Conservation (phyloP, 2,113 vertebrate genomes). For the western clawed frog (Xenopus tropicalis) region UCB_Xtro_10.0 CM004449.2:20130001-20130500, state of each 20-base stretch:
- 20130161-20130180: conserved; percentile 36
- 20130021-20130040: conserved; percentile 33
- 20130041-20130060: neutral
- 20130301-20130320: too few species aligned
- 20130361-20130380: too few species aligned
- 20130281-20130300: neutral
- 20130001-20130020: conserved; percentile 8
- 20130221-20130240: conserved; percentile 8
- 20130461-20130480: too few species aligned
- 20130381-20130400: too few species aligned
- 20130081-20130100: conserved; percentile 27
- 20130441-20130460: too few species aligned
- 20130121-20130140: conserved; percentile 45
- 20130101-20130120: conserved; percentile 30
- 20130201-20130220: conserved; percentile 37
- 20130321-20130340: too few species aligned
- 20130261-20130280: neutral
- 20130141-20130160: conserved; percentile 34
- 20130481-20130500: too few species aligned
- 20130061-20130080: conserved; percentile 39
- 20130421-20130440: too few species aligned
- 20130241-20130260: conserved; percentile 18
- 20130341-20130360: too few species aligned
- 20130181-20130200: conserved; percentile 44
- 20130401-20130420: too few species aligned